These are phyloP conservation scores for Jacana jacana DNA, from an alignment of 2,113 vertebrate genomes.

Conservation along the genomic window DNA sequence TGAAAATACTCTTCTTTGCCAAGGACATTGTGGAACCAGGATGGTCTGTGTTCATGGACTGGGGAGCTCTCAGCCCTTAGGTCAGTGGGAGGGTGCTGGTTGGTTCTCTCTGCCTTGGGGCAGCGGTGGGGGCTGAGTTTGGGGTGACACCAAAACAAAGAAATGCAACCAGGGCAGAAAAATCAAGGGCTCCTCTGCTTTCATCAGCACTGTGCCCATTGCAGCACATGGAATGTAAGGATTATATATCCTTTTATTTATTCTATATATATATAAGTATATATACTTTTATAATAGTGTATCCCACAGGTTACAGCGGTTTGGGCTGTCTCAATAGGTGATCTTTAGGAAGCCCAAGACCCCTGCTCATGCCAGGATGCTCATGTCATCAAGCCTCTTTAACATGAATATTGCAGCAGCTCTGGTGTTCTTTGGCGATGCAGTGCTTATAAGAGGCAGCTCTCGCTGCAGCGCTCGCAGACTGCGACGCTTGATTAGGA, in stretches of 20 bases:
- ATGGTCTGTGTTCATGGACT: too few relatives aligned
- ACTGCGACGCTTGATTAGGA: not conserved
- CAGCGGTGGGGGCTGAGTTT: not conserved
- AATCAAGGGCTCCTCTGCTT: not conserved
- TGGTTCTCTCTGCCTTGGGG: not conserved
- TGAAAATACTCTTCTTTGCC: not conserved
- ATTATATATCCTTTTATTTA: not conserved
- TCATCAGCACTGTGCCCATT: fast-evolving
- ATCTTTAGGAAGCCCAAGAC: too few relatives aligned
- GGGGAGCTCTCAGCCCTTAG: not conserved
- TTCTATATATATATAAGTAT: too few relatives aligned
- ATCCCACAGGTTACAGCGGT: not conserved
- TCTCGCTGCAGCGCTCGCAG: not conserved
- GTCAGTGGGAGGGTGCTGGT: fast-evolving
- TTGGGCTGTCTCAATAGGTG: not conserved
- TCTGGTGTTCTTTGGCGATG: not conserved
- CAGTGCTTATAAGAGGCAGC: not conserved
- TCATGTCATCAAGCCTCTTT: not conserved
- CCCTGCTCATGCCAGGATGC: not conserved
- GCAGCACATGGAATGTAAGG: fast-evolving
- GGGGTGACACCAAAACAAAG: fast-evolving
- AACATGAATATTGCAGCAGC: not conserved
- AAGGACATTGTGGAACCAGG: not conserved
- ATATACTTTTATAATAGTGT: fast-evolving
- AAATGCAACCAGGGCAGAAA: not conserved